These are phyloP conservation scores for Empidonax traillii DNA, from an alignment of 2,113 vertebrate species.

Conservation along the genomic window DNA sequence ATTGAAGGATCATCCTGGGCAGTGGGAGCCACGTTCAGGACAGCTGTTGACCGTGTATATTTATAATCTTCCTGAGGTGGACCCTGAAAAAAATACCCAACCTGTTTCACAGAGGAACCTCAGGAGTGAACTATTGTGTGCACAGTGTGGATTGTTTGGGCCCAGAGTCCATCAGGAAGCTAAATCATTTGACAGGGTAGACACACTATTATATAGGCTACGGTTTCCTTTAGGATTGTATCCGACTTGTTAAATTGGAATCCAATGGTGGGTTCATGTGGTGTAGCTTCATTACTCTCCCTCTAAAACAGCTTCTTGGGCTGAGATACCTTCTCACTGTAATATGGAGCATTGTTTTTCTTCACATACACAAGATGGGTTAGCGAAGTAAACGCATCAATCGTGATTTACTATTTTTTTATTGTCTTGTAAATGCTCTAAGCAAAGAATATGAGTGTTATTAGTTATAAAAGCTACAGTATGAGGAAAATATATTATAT, in stretches of 20 bases:
- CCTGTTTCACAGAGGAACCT: neutral
- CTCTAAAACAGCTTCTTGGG: neutral
- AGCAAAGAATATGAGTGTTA: constrained; percentile 6
- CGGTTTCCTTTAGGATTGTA: neutral
- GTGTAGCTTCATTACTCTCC: neutral
- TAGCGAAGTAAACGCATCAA: neutral
- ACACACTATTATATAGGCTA: neutral
- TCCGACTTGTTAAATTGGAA: neutral
- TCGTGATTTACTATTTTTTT: neutral
- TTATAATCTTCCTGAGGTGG: neutral
- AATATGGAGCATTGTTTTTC: neutral
- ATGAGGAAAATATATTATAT: constrained; percentile 11
- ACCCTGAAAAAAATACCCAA: neutral
- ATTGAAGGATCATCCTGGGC: neutral
- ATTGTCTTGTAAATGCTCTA: constrained; percentile 37
- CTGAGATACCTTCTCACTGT: neutral
- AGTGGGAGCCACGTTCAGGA: neutral
- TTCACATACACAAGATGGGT: neutral
- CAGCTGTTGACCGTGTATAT: neutral
- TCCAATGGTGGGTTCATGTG: neutral
- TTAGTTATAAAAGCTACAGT: constrained; percentile 1
- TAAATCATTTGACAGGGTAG: neutral
- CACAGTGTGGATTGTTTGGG: fast-evolving
- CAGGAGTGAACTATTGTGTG: fast-evolving
- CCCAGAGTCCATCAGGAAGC: neutral